Base-by-base conservation (phyloP, 2,113 vertebrate species). In the Rissa tridactyla region DNA sequence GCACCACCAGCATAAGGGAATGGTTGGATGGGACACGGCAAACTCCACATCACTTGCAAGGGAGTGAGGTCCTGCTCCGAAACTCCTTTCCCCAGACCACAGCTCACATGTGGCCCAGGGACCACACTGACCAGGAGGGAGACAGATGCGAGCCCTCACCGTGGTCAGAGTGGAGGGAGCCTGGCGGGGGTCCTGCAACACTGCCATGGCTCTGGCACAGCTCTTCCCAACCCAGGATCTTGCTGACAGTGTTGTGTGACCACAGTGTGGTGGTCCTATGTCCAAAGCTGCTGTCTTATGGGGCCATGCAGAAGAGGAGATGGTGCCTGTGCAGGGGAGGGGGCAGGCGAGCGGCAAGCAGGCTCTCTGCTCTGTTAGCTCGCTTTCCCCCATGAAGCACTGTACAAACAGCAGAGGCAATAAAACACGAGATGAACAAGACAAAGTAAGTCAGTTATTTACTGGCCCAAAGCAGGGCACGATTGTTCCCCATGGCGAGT, bases 321-420 rank as follows among this genome's bases (percentile, higher is more conserved):
- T 21, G 51, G 29, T 58, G 14, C 30, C 34, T 57, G 49, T 0
- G 1, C 13, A 52, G 22, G 15, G 5, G 4, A 58, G 23, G 55
- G 13, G 11, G 13, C 34, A 52, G 40, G 54, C 0, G 0, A 72
- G 49, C 0, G 0, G 44, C 10, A 25, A 61, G 75, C 29, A 88
- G 26, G 25, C 27, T 60, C 47, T 68, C 57, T 81, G 44, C 52
- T 83, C 62, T 0, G 3, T 54, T 70, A 77, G 46, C n/a, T 82
- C 0, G 0, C 49, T 58, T 83, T 83, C 26, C 36, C 38, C 62
- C 0, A 0, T 60, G 75, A 87, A 91, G 30, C 19, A 72, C 15
- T 90, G 42, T 66, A 47, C 42, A 84, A 95, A 88, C 68, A 93
- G n/a, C 20, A 83, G 58, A 93, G 30, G 32, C 40, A 64, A 92